These are phyloP conservation scores for Lepus oiostolus DNA, from an alignment of 2,797 vertebrate species.

Conservation along the genomic window DNA sequence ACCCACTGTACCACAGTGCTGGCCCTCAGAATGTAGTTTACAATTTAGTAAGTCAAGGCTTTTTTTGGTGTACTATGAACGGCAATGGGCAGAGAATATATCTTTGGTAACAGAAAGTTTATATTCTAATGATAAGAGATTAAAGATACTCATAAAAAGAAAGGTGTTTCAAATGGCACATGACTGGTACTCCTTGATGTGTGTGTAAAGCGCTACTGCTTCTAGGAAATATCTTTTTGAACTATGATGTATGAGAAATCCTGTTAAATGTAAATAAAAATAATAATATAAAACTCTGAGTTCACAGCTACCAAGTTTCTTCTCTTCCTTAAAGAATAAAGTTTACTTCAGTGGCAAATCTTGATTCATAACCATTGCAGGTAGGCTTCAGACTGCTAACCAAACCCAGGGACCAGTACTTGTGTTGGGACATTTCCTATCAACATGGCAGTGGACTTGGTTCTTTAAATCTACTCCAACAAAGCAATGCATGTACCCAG, in stretches of 20 bases:
- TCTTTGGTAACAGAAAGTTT: not conserved
- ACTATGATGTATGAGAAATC: not conserved
- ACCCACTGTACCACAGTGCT: no score
- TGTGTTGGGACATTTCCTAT: not conserved
- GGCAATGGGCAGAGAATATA: not conserved
- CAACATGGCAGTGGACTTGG: not conserved
- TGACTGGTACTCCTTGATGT: not conserved
- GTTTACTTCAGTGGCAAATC: not conserved
- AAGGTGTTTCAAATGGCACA: not conserved
- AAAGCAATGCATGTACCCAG: slow-evolving; percentile 7
- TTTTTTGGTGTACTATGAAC: not conserved
- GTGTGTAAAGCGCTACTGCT: not conserved
- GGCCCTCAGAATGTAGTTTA: not conserved
- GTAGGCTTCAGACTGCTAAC: not conserved
- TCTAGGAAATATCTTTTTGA: not conserved
- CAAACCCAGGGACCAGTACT: not conserved
- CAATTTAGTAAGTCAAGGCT: not conserved
- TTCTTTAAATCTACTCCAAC: slow-evolving; percentile 1
- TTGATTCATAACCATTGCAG: slow-evolving; percentile 6
- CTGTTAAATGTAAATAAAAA: slow-evolving; percentile 16
- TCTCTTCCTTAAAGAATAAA: not conserved
- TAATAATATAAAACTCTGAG: not conserved
- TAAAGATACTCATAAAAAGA: not conserved
- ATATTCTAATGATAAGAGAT: not conserved
- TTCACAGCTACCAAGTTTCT: slow-evolving; percentile 6